These are phyloP conservation scores for Mola mola DNA, from an alignment of 2,113 vertebrate species.

Conservation along the genomic window DNA sequence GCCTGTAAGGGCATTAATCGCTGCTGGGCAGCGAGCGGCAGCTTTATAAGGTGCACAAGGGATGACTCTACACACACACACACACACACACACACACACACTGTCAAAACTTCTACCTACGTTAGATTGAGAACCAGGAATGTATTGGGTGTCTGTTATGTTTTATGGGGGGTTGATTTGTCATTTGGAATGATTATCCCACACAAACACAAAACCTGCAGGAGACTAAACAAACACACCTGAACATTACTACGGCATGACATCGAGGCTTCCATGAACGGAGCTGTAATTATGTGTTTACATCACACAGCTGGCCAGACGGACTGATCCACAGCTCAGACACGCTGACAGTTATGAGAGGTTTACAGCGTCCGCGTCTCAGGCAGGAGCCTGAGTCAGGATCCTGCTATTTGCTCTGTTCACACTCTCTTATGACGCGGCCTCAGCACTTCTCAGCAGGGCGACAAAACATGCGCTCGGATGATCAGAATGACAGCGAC, in stretches of 20 bases:
- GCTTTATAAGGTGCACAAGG: constrained; percentile 29
- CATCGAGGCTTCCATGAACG: not conserved
- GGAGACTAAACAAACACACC: constrained; percentile 14
- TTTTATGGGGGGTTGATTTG: constrained; percentile 14
- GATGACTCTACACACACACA: constrained; percentile 12
- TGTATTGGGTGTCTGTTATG: constrained; percentile 1
- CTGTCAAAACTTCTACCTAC: not conserved
- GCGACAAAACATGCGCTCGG: no score
- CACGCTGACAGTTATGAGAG: constrained; percentile 27
- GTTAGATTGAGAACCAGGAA: constrained; percentile 10
- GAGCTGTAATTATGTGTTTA: constrained; percentile 39
- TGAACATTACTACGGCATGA: constrained; percentile 3
- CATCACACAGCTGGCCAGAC: constrained; percentile 45
- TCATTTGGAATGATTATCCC: constrained; percentile 12
- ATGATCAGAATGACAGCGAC: no score
- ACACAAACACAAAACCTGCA: not conserved
- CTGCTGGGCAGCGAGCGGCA: constrained; percentile 37
- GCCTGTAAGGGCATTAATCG: constrained; percentile 58
- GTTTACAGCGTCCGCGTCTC: constrained; percentile 8
- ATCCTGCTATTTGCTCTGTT: not conserved
- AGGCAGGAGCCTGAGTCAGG: constrained; percentile 33
- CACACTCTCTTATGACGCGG: not conserved
- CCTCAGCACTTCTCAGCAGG: no score
- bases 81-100: constrained; percentile 9
- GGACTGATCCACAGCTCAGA: constrained; percentile 53